Base-by-base conservation (phyloP, 2,113 vertebrate species). In the Odontophorus gujanensis region DNA sequence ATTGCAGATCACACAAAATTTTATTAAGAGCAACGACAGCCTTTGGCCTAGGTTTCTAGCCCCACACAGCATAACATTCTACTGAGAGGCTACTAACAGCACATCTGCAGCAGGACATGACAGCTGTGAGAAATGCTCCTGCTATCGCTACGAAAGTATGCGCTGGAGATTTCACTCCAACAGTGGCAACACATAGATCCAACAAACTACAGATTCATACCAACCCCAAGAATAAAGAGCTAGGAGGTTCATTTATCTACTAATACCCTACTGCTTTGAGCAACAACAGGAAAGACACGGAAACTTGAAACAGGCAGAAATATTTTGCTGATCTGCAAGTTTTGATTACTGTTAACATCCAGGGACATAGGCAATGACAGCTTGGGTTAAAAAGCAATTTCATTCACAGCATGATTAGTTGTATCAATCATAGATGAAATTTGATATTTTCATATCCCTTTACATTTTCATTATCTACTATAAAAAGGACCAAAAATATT, bases 141-240 rank as follows among this genome's bases (percentile, higher is more conserved):
- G 6, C 61, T 36, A 53, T 21, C 0, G 1, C 22, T 58, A 32
- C 30, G 14, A 16, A 25, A 8, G 38, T 8, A 14, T 0, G 0
- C 8, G 8, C 50, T 22, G n/a, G 53, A 50, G 53, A n/a, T 26
- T 25, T 38, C 61, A 38, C 34, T 50, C 48, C 48, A 66, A 26
- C 32, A n/a, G 3, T 1, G 2, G 38, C 34, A 32, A 6, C 36
- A 36, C 32, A 9, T 24, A 2, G 24, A 61, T 34, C 9, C 47
- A 51, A 30, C 32, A 14, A 6, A 4, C 26, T 24, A 9, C 36
- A 68, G 16, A 28, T 26, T 30, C 55, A 30, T 30, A 25, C 36
- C 25, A 53, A 25, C 62, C 21, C 9, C n/a, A 45, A 22, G 26
- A 28, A 18, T 57, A 63, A 78, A n/a, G 16, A 57, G 42, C n/a